Conservation (phyloP, 2,113 vertebrate genomes). For the Lepus europaeus region DNA sequence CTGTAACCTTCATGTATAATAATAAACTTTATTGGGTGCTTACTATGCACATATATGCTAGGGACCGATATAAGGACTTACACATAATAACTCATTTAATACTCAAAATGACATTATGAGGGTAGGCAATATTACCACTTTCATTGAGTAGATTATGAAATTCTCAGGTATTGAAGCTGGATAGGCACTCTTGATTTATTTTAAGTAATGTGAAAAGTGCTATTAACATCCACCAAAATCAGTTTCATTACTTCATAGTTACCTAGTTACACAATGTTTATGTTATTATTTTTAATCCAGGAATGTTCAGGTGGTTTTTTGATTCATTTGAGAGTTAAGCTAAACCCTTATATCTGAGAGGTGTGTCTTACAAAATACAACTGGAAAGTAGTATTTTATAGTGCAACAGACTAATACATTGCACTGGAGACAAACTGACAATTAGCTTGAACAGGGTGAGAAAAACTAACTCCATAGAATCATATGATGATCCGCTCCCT, state of each 20-base stretch:
- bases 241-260: constrained; percentile 10
- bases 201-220: not conserved
- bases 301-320: constrained; percentile 31
- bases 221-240: not conserved
- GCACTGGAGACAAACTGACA: not conserved
- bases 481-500: not conserved
- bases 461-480: not conserved
- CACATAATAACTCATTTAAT: constrained; percentile 26
- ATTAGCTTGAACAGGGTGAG: not conserved
- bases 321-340: constrained; percentile 40
- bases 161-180: not conserved
- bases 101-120: not conserved
- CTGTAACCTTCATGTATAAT: not conserved
- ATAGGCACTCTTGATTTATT: not conserved
- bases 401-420: not conserved
- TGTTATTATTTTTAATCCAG: constrained; percentile 42
- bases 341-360: not conserved
- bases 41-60: not conserved
- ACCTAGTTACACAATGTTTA: not conserved
- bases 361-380: constrained; percentile 12
- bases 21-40: not conserved
- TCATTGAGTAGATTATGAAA: constrained; percentile 37
- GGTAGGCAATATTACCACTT: not conserved
- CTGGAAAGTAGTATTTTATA: not conserved
- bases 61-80: constrained; percentile 13